Evolutionary conservation across 2,113 vertebrate genomes (phyloP), one percentile per base, ranked within the genome.

Genomic region (Poecile atricapillus): DNA sequence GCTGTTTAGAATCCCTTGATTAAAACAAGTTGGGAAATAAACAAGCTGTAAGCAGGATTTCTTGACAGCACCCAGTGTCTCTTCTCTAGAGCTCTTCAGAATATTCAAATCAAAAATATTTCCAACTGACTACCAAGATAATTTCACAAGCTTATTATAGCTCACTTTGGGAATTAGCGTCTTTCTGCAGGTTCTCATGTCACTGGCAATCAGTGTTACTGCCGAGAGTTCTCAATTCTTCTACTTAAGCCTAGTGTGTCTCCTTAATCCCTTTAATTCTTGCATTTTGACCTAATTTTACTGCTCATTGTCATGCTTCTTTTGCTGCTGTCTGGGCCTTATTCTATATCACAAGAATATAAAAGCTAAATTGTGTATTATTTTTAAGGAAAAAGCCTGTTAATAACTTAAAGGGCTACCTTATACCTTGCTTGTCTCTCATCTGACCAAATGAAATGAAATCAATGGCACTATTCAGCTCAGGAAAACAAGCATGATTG

Each of bases 131-230:
- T 79, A 79, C n/a, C 37, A 90, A 74, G 78, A 89, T 71, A 18
- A 93, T 93, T 95, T 94, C 89, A 87, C 56, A 92, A 53, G 76
- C 62, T 87, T 95, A 83, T 94, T 93, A 89, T 39, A 84, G 33
- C 23, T 93, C 76, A 87, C 49, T 95, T 93, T 15, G 93, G 49
- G 92, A 95, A 97, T 95, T 95, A 90, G 69, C 33, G 19, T 92
- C 87, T 96, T 96, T 94, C 92, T 90, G 60, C 83, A 94, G 60
- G 90, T 96, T 96, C 95, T 95, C 94, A 95, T 89, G 92, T 87
- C 95, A 92, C 69, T 73, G 64, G 60, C 39, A 93, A 96, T 94
- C 83, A 93, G 53, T 58, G 58, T 93, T 87, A 93, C 44, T 74
- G 53, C 37, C 64, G 58, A 89, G 50, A 95, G 68, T 79, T 78